Conservation (phyloP, 2,888 invertebrate genomes). For the Ormia ochracea region DNA sequence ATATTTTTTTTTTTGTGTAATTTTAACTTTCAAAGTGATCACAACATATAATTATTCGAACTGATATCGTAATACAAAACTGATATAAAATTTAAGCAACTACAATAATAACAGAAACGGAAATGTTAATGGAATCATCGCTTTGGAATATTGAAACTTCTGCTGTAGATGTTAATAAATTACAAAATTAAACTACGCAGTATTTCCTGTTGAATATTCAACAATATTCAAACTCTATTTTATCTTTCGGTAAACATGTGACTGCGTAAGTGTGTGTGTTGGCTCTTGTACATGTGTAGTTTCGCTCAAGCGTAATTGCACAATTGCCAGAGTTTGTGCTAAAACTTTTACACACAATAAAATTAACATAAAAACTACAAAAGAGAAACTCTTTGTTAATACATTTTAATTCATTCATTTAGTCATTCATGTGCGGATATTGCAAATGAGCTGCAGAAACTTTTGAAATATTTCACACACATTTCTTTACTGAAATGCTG, state of each 20-base stretch:
- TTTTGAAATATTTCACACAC: slow-evolving; percentile 6
- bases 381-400: slow-evolving; percentile 1
- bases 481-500: neutral
- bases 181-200: slow-evolving; percentile 41
- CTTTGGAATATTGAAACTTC: slow-evolving; percentile 20
- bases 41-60: neutral
- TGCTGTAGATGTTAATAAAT: slow-evolving; percentile 45
- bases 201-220: slow-evolving; percentile 35
- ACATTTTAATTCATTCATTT: slow-evolving; percentile 19
- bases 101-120: slow-evolving; percentile 21
- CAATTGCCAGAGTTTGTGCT: slow-evolving; percentile 4
- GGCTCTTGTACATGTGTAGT: too few relatives aligned
- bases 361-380: slow-evolving; percentile 55
- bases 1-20: neutral
- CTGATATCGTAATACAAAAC: neutral
- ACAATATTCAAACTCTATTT: neutral
- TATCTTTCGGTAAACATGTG: neutral
- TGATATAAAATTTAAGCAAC: neutral
- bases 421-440: slow-evolving; percentile 12
- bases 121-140: slow-evolving; percentile 52
- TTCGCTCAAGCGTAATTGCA: neutral
- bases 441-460: slow-evolving; percentile 9
- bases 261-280: neutral
- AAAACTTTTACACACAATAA: slow-evolving; percentile 53
- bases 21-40: neutral